Evolutionary conservation across 2,797 vertebrate genomes (phyloP).

Genomic region (Dendrocincla tyrannina): DNA sequence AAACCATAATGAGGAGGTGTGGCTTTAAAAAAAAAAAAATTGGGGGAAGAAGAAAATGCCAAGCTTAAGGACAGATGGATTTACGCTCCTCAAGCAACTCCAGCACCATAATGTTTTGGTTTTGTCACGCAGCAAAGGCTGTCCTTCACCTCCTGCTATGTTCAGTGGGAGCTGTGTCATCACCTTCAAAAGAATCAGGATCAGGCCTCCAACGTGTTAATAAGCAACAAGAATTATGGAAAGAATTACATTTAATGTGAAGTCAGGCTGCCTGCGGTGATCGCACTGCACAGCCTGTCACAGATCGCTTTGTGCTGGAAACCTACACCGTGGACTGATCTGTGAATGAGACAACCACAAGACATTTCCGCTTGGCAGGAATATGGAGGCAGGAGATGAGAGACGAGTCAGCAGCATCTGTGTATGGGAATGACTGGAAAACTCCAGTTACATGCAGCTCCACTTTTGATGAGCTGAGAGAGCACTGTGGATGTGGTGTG

Average conservation of each 20-base stretch:
- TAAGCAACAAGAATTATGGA: conserved; percentile 52
- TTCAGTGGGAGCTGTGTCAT: conserved; percentile 32
- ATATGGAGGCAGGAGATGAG: conserved; percentile 11
- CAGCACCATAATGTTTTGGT: conserved; percentile 3
- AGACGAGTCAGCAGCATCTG: neutral
- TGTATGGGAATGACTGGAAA: neutral
- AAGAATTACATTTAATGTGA: conserved; percentile 54
- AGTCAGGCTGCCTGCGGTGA: conserved; percentile 51
- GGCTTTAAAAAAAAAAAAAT: neutral
- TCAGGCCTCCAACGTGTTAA: conserved; percentile 26
- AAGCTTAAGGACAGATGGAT: neutral
- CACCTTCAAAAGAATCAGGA: conserved; percentile 51
- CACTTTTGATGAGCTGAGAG: neutral
- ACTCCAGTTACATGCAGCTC: neutral
- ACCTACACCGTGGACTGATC: conserved; percentile 39
- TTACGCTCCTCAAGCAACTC: neutral
- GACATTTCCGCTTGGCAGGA: conserved; percentile 12
- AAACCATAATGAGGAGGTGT: rapidly evolving
- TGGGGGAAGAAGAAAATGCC: neutral
- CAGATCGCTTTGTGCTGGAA: conserved; percentile 43
- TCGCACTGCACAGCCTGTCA: conserved; percentile 5
- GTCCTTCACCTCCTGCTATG: neutral
- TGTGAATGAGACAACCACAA: conserved; percentile 31
- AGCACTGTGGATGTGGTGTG: neutral
- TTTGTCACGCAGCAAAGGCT: conserved; percentile 33